phyloP scores from a whole-genome alignment of 2,113 vertebrate genomes.

The Eolophus roseicapilla region DNA sequence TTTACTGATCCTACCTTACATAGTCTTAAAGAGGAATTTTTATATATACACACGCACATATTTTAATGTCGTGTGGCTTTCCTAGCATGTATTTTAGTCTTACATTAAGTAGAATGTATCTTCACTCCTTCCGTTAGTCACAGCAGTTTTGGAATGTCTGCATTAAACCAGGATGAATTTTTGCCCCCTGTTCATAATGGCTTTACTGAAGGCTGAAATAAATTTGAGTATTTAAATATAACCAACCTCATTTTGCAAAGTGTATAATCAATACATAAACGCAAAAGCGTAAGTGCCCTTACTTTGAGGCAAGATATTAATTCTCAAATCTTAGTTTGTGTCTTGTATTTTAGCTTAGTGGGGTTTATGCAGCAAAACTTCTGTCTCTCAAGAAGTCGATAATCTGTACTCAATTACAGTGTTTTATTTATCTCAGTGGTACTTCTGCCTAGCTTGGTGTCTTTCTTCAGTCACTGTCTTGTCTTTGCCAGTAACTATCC shows the following conservation, averaged over 20 bases:
- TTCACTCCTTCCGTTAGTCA: background rate
- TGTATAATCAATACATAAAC: background rate
- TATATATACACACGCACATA: accelerated
- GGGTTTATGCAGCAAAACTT: background rate
- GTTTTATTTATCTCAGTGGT: background rate
- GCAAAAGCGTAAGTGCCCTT: background rate
- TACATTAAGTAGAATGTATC: background rate
- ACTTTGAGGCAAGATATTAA: background rate
- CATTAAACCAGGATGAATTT: background rate
- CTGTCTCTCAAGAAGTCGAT: background rate
- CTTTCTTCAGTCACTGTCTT: background rate
- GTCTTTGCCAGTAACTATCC: background rate
- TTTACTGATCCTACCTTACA: background rate
- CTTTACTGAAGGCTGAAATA: background rate
- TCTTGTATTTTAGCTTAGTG: background rate
- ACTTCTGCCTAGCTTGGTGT: background rate
- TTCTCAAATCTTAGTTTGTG: background rate
- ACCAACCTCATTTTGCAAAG: background rate
- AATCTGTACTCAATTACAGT: background rate
- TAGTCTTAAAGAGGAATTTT: background rate
- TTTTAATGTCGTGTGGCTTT: background rate
- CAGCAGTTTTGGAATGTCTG: background rate
- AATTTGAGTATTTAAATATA: background rate
- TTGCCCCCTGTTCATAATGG: background rate
- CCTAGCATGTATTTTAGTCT: background rate